Conservation (phyloP, 2,797 vertebrate species). For the Hybognathus amarus region DNA sequence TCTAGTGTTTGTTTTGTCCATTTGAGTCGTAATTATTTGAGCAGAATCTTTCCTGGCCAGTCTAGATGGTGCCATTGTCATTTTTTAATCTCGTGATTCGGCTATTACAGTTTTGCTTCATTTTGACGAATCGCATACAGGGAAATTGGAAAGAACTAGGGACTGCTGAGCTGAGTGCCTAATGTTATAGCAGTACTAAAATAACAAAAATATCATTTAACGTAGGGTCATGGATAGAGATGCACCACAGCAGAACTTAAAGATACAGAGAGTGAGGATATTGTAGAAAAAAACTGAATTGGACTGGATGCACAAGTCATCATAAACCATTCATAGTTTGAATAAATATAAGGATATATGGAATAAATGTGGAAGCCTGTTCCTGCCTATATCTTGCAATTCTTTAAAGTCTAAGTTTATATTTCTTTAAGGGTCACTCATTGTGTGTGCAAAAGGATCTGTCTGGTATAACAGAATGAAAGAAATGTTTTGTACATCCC, state of each 20-base stretch:
- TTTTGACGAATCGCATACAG: background rate
- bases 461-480: background rate
- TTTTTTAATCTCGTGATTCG: conserved; percentile 18
- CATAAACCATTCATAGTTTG: no score
- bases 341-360: no score
- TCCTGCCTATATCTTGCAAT: no score
- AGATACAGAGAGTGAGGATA: no score
- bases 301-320: no score
- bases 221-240: no score
- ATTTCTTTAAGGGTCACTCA: no score
- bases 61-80: conserved; percentile 45
- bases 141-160: background rate
- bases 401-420: no score
- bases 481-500: background rate
- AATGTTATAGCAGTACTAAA: background rate
- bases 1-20: conserved; percentile 54
- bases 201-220: background rate
- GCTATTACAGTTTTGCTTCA: conserved; percentile 11
- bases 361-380: no score
- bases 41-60: conserved; percentile 46
- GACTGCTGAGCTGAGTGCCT: background rate
- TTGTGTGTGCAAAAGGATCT: background rate
- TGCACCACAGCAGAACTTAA: no score
- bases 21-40: conserved; percentile 44
- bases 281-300: no score